Percentiles rank a stretch among this genome's conserved stretches.
Conservation (phyloP, 2,888 invertebrate species). For the Campoletis raptor region DNA sequence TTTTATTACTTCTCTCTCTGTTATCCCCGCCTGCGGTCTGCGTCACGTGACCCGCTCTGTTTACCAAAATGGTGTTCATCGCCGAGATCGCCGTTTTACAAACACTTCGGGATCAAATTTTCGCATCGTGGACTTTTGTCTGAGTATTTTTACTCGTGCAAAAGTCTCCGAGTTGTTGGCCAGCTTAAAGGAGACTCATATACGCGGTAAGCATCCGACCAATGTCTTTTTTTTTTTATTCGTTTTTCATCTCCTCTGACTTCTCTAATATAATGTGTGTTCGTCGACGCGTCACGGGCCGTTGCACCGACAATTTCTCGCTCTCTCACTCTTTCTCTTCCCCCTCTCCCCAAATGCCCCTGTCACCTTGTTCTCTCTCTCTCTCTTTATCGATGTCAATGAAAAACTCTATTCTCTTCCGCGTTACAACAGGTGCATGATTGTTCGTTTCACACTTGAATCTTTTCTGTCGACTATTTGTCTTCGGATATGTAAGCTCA, state of each 20-base stretch:
- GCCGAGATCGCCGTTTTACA: conserved; percentile 72
- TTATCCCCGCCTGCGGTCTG: conserved; percentile 41
- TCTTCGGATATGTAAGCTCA: not conserved
- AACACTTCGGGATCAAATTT: conserved; percentile 64
- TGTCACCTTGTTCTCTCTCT: conserved; percentile 14
- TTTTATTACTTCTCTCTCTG: conserved; percentile 13
- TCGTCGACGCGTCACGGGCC: conserved; percentile 71
- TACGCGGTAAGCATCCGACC: conserved; percentile 47
- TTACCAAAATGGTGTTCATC: conserved; percentile 84
- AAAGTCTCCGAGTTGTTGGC: conserved; percentile 5
- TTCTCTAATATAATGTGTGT: conserved; percentile 40
- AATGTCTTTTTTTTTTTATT: conserved; percentile 9
- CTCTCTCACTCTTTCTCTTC: conserved; percentile 36
- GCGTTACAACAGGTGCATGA: conserved; percentile 63
- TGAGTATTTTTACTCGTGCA: conserved; percentile 21
- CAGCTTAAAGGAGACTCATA: conserved; percentile 4
- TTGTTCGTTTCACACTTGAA: conserved; percentile 42
- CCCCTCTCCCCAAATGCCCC: conserved; percentile 4
- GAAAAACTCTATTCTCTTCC: conserved; percentile 53
- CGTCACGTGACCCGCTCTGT: conserved; percentile 84
- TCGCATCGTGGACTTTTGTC: conserved; percentile 38
- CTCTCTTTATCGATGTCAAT: conserved; percentile 55
- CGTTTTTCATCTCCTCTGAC: conserved; percentile 11
- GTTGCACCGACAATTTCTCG: conserved; percentile 72
- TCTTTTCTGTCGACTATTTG: conserved; percentile 12